These are phyloP conservation scores for Heterohyrax brucei DNA, from an alignment of 2,797 vertebrate genomes.

Conservation along the genomic window DNA sequence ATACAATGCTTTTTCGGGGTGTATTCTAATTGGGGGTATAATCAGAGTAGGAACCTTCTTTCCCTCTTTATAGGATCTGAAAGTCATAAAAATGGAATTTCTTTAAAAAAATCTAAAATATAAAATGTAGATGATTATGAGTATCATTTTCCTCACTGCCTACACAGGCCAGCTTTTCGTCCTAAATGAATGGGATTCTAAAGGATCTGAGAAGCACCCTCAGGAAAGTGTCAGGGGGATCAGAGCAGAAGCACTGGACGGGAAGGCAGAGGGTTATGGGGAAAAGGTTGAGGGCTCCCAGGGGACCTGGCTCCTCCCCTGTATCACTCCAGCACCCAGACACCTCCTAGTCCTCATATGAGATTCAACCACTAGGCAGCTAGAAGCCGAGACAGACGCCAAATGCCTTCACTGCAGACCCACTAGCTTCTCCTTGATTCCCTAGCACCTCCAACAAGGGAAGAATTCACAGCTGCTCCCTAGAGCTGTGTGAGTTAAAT, in stretches of 20 bases:
- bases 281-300: neutral
- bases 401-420: neutral
- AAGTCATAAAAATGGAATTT: constrained; percentile 46
- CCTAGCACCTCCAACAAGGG: neutral
- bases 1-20: neutral
- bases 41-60: neutral
- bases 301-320: neutral
- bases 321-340: neutral
- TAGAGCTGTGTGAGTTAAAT: neutral
- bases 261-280: neutral
- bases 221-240: too few species aligned
- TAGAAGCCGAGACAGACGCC: neutral
- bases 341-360: neutral
- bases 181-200: neutral
- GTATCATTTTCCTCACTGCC: neutral
- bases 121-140: neutral
- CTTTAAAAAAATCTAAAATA: neutral
- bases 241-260: fast-evolving
- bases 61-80: neutral
- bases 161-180: neutral
- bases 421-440: neutral
- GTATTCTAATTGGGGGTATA: neutral
- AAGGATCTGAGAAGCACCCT: neutral
- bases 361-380: neutral
- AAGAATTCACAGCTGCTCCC: neutral